Conservation (phyloP, 2,797 vertebrate genomes). For the Toxotes lorentzi region DNA sequence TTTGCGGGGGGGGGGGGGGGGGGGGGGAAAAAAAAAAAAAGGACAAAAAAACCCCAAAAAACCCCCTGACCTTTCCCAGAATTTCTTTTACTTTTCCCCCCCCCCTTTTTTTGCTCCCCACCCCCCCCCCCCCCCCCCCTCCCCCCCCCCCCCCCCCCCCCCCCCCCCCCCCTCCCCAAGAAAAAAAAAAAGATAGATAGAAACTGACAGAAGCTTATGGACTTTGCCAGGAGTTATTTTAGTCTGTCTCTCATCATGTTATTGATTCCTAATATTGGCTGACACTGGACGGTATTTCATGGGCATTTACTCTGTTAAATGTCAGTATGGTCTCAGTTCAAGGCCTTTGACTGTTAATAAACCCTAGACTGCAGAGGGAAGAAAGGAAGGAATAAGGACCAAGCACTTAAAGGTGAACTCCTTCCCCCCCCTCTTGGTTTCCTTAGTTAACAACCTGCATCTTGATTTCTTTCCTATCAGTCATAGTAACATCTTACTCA, state of each 20-base stretch:
- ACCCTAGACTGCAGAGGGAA: background rate
- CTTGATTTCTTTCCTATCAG: background rate
- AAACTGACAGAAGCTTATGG: background rate
- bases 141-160: too few species aligned
- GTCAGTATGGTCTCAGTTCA: constrained; percentile 37
- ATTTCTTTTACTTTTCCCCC: too few species aligned
- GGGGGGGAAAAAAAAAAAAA: too few species aligned
- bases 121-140: too few species aligned
- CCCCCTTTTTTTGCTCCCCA: too few species aligned
- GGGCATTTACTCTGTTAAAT: constrained; percentile 41
- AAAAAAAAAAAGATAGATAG: background rate
- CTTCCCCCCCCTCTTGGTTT: background rate
- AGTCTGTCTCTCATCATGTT: constrained; percentile 34
- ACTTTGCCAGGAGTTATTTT: constrained; percentile 12
- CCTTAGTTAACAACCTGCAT: background rate
- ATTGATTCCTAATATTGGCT: constrained; percentile 53
- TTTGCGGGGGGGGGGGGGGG: too few species aligned
- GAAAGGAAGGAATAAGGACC: background rate
- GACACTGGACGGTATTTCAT: constrained; percentile 39
- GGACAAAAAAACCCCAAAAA: too few species aligned
- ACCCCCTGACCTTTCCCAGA: too few species aligned
- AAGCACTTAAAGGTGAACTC: background rate
- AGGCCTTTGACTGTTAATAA: constrained; percentile 22
- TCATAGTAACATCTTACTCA: background rate
- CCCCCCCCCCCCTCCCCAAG: too few species aligned